Evolutionary conservation across 2,113 vertebrate species (phyloP), one percentile per base, ranked within the genome.

Genomic region (Apeltes quadracus): DNA sequence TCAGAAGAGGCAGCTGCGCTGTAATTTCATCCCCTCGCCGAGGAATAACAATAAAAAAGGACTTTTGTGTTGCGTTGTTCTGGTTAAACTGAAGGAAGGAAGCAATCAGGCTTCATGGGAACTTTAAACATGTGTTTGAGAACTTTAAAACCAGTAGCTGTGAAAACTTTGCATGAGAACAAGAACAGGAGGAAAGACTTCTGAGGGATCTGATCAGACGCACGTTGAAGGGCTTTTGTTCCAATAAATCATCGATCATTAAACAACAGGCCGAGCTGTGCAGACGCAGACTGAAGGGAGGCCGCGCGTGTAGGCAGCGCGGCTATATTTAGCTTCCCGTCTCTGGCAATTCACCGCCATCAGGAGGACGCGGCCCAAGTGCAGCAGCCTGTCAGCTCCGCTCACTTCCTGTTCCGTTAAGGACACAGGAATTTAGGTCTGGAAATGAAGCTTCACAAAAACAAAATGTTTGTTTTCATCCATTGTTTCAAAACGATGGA

Each of bases 281-380:
- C 13, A 39, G 57, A 46, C 2, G 50, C 50, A 55, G 65, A 14
- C 43, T 11, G 22, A 16, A 23, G 25, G 54, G 58, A 65, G 65
- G 69, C 64, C 63, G 66, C n/a, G 64, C 79, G 63, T 78, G 79
- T 46, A 55, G 79, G 83, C 66, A 71, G 80, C 1, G 25, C 72
- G 43, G 72, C 72, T 89, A 84, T 77, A 87, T 86, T 85, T 83
- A 87, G 39, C 69, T 65, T 76, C 61, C 67, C 14, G 25, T 76
- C 72, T 58, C 63, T 67, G 79, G 53, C 63, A 79, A 32, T 75
- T 78, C 77, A 64, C 86, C 22, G 67, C 69, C 22, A 82, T 71
- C 51, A 68, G 75, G 63, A 34, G 79, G 83, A 84, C 46, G 29
- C 69, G 70, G 74, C 67, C 72, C 61, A 1, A 29, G 54, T 10